Evolutionary conservation across 1,140 invertebrate species (phyloP), one percentile per base, ranked within the genome.

Genomic region (Tachypleus tridentatus): DNA sequence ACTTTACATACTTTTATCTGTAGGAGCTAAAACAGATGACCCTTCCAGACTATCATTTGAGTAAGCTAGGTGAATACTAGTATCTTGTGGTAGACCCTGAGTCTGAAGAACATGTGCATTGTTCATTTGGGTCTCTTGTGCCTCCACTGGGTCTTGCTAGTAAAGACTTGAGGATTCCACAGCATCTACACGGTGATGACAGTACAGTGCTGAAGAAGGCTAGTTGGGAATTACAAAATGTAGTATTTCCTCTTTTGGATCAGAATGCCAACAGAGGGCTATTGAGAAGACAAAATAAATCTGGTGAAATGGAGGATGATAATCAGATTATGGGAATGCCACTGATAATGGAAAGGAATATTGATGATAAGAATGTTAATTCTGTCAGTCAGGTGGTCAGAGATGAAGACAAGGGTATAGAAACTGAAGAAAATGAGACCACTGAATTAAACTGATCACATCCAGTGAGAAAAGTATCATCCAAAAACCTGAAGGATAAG

Each of bases 21-120:
- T 66, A 84, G 81, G 84, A 87, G 71, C 83, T 88, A 70, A 79
- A 81, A 61, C 81, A 81, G 65, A 76, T 86, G 61, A 76, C 76
- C 58, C 75, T 87, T 11, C 79, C 81, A 64, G 78, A 80, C 3
- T 88, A 87, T 73, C 80, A 78, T 62, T 76, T 88, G 6, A 76
- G 77, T 7, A 78, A 84, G 73, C 80, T 83, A 67, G 80, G 79
- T 0, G 77, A 77, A 58, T 81, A 81, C 61, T 87, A 86, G 75
- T 88, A 85, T 74, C 75, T 87, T 53, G 76, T 81, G 0, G 67
- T 73, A 47, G 71, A 74, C 65, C 60, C 71, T 10, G 68, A 70
- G 59, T 49, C 52, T 63, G 7, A 51, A 58, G 49, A 54, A 67
- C 49, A 63, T 61, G 11, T 61, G 60, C 51, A 64, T 61, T 8